A percentile compares a stretch with the other conserved stretches of the same genome.
These are phyloP conservation scores for Drosophila kuntzei DNA, from an alignment of 2,888 invertebrate genomes.

Conservation along the genomic window DNA sequence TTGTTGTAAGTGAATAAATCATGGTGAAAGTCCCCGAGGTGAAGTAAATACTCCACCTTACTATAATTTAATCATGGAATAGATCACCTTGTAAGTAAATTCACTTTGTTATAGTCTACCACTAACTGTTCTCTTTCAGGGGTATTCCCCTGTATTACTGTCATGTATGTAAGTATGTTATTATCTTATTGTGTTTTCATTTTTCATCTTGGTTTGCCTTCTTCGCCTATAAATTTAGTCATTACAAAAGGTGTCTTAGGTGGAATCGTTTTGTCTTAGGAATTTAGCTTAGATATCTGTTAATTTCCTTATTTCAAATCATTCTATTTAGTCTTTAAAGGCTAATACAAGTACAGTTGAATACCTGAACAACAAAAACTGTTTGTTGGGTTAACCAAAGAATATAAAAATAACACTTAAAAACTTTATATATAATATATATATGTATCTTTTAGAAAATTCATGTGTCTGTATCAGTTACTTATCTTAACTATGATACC, in stretches of 20 bases:
- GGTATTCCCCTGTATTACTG: constrained; percentile 8
- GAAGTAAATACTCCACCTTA: too few relatives aligned
- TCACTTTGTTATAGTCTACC: constrained; percentile 26
- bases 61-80: too few relatives aligned
- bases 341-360: constrained; percentile 59
- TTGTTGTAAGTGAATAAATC: not conserved
- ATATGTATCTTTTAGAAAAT: constrained; percentile 29
- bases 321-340: constrained; percentile 74
- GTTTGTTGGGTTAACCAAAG: not conserved
- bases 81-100: not conserved
- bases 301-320: constrained; percentile 76
- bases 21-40: too few relatives aligned
- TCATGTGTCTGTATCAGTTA: constrained; percentile 29
- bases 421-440: constrained; percentile 2
- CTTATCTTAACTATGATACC: constrained; percentile 78
- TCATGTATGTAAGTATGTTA: constrained; percentile 11
- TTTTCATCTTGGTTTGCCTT: constrained; percentile 42
- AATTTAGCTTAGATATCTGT: constrained; percentile 80
- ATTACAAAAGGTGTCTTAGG: constrained; percentile 79
- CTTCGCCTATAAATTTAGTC: constrained; percentile 73
- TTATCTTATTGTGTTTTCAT: constrained; percentile 38
- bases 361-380: constrained; percentile 22
- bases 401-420: constrained; percentile 9
- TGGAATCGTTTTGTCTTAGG: constrained; percentile 81
- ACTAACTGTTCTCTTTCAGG: constrained; percentile 30